Base-by-base conservation (phyloP, 2,888 invertebrate genomes). In the Seladonia tumulorum region DNA sequence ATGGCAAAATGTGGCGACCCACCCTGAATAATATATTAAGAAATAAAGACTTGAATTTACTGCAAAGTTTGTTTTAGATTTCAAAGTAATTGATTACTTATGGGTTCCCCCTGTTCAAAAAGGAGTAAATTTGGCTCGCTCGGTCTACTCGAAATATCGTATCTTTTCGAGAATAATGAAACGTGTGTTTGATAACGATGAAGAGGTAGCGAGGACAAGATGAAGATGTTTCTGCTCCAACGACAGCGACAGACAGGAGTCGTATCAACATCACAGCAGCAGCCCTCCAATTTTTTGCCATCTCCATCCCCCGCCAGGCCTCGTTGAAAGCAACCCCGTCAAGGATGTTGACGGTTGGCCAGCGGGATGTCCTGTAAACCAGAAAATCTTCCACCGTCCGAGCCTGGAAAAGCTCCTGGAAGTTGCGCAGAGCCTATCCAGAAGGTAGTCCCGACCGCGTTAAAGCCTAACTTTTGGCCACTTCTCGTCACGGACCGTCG, bases 391-490 rank as follows among this genome's bases (percentile, higher is more conserved):
- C 79, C 75, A 72, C 81, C 47, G 45, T 80, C 63, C 10, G 29
- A 14, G 53, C 29, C 0, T 42, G 81, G 60, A 60, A 77, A 83
- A 82, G 83, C 85, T 87, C 72, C 86, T 78, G 88, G 76, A 85
- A 79, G 68, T 68, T 73, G 57, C 53, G 80, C 71, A 53, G 22
- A 49, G 77, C 57, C 71, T 39, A 71, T 47, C 42, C 81, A 74
- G 87, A 87, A 86, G 87, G 88, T 82, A 84, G 88, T 29, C 47
- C 45, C 81, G 68, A 82, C 78, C 74, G 66, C 88, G 82, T 87
- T 78, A 53, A 87, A 90, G 83, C 87, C 85, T 82, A 86, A 89
- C 83, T 91, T 91, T 78, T 90, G 87, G 83, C 90, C 90, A 90
- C 85, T 75, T 83, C 87, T 89, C 89, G 87, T 90, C 88, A 89